Evolutionary conservation across 2,797 vertebrate species (phyloP).

Genomic region (Peromyscus melanophrys): DNA sequence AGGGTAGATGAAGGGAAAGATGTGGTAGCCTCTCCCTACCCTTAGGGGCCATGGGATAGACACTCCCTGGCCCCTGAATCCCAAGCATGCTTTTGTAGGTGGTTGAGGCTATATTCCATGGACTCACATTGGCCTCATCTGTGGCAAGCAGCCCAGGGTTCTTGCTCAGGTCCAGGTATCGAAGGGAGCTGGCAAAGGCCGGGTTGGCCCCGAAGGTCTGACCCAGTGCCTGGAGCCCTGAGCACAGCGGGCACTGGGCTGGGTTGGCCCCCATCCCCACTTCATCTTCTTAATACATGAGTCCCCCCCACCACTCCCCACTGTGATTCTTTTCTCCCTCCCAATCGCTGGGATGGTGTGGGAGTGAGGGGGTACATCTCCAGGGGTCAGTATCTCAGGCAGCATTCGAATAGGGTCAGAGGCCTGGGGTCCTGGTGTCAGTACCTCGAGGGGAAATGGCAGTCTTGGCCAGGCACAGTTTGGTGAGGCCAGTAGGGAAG

Average conservation of each 20-base stretch:
- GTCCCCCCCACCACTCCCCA: background rate
- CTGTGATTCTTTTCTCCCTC: background rate
- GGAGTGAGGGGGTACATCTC: background rate
- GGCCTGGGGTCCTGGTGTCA: slow-evolving; percentile 34
- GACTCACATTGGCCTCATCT: slow-evolving; percentile 94
- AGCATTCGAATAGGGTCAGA: background rate
- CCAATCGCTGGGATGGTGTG: background rate
- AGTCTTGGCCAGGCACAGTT: slow-evolving; percentile 95
- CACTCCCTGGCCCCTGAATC: background rate
- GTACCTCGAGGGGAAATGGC: slow-evolving; percentile 95
- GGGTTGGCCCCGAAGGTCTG: slow-evolving; percentile 95
- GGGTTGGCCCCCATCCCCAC: slow-evolving; percentile 79
- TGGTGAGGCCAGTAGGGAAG: slow-evolving; percentile 94
- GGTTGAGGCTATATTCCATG: background rate
- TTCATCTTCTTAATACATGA: background rate
- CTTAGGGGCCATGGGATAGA: background rate
- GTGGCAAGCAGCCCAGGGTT: slow-evolving; percentile 95
- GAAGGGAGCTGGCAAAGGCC: slow-evolving; percentile 95
- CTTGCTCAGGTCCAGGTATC: slow-evolving; percentile 95
- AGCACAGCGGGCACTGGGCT: slow-evolving; percentile 78
- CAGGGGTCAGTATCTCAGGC: background rate
- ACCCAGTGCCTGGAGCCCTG: slow-evolving; percentile 94
- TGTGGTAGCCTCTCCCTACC: background rate
- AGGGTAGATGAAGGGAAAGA: slow-evolving; percentile 2
- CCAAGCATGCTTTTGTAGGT: background rate